Conservation (phyloP, 2,797 vertebrate genomes). For the Rhinella marina region DNA sequence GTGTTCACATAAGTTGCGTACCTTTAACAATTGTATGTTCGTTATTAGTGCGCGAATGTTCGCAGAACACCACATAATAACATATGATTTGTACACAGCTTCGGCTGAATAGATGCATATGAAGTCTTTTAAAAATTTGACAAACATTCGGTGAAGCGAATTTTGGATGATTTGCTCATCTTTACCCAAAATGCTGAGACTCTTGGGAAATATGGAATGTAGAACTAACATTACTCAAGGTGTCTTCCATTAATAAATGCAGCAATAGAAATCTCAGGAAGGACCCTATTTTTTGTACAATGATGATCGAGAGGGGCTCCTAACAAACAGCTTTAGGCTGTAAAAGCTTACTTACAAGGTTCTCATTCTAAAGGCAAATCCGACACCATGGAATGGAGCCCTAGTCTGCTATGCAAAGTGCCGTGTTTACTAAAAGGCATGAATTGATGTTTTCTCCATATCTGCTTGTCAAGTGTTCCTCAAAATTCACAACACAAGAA, state of each 20-base stretch:
- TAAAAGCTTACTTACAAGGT: not conserved
- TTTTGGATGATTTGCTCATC: no score
- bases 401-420: not conserved
- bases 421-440: not conserved
- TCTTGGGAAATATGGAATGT: not conserved
- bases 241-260: not conserved
- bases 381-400: not conserved
- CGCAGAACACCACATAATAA: no score
- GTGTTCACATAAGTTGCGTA: no score
- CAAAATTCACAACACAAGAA: constrained; percentile 4
- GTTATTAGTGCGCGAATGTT: no score
- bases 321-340: not conserved
- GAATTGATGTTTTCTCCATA: not conserved
- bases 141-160: no score
- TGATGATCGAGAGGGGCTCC: not conserved
- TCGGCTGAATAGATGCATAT: no score
- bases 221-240: not conserved
- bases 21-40: no score
- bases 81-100: no score
- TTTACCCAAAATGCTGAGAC: not conserved
- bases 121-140: no score
- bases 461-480: not conserved
- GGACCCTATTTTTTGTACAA: not conserved
- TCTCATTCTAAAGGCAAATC: not conserved
- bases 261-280: not conserved